Conservation (phyloP, 2,888 invertebrate species). For the Volucella inanis region DNA sequence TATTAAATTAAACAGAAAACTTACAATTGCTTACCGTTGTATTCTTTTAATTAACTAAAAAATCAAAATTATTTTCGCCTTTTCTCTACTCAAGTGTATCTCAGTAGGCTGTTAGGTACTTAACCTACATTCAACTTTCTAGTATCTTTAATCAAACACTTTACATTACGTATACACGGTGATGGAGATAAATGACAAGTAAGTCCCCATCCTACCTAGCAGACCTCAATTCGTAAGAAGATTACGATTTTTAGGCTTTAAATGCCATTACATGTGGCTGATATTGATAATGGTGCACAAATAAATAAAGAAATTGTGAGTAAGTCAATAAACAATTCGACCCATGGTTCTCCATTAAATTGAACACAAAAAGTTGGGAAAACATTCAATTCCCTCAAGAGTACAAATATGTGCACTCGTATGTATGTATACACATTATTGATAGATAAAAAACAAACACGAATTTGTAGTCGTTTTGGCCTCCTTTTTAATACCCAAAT, state of each 20-base stretch:
- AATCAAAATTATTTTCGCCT: constrained; percentile 6
- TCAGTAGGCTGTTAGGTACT: not conserved
- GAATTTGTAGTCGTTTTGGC: constrained; percentile 9
- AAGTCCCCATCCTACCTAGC: not conserved
- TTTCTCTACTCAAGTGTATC: not conserved
- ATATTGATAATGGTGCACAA: not conserved
- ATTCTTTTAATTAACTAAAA: constrained; percentile 2
- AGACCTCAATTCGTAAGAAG: constrained; percentile 47
- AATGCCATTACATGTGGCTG: constrained; percentile 41
- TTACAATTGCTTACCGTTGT: not conserved
- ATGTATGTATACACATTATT: not conserved
- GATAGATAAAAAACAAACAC: not conserved
- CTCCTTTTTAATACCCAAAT: constrained; percentile 22
- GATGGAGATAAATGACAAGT: constrained; percentile 23
- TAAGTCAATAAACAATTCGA: constrained; percentile 22
- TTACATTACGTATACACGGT: not conserved
- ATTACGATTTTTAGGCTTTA: constrained; percentile 27
- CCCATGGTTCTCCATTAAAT: not conserved
- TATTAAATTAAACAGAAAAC: too few species aligned
- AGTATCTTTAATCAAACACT: not conserved
- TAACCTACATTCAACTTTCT: constrained; percentile 26
- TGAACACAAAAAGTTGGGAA: not conserved
- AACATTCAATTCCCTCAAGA: not conserved
- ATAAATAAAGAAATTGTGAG: constrained; percentile 31
- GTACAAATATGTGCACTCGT: not conserved